Conservation (phyloP, 2,797 vertebrate species). For the Antrozous pallidus region DNA sequence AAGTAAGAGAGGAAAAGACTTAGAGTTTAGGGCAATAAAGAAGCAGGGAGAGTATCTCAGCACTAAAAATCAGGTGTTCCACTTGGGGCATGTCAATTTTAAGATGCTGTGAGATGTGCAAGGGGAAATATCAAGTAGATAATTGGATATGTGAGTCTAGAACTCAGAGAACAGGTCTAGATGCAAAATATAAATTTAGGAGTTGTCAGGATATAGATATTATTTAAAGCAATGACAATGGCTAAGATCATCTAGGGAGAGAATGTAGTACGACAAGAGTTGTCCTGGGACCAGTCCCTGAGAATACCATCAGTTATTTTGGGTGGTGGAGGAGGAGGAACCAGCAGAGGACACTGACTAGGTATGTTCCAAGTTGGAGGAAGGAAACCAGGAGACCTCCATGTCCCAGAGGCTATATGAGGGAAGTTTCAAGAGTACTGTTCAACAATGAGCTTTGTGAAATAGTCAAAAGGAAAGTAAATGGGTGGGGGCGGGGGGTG, state of each 20-base stretch:
- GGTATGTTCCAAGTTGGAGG: not conserved
- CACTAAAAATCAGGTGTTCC: not conserved
- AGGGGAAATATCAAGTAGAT: not conserved
- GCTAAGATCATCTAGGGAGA: not conserved
- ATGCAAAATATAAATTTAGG: not conserved
- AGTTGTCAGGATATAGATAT: not conserved
- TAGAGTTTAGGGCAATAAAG: not conserved
- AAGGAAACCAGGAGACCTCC: not conserved
- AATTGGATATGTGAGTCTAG: not conserved
- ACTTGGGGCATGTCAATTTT: not conserved
- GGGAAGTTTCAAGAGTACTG: not conserved
- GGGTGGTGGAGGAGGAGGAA: not conserved
- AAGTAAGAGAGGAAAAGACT: not conserved
- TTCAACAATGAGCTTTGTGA: not conserved
- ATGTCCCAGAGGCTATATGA: not conserved
- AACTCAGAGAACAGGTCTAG: not conserved
- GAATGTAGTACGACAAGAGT: not conserved
- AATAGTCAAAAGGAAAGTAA: not conserved
- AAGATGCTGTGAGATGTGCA: not conserved
- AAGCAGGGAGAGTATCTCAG: not conserved
- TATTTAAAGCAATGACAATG: constrained; percentile 32
- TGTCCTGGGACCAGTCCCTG: not conserved
- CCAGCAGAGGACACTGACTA: not conserved
- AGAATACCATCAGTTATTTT: not conserved
- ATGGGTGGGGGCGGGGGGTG: too few species aligned